phyloP scores from a whole-genome alignment of 2,797 vertebrate species.

The Aplochiton taeniatus region DNA sequence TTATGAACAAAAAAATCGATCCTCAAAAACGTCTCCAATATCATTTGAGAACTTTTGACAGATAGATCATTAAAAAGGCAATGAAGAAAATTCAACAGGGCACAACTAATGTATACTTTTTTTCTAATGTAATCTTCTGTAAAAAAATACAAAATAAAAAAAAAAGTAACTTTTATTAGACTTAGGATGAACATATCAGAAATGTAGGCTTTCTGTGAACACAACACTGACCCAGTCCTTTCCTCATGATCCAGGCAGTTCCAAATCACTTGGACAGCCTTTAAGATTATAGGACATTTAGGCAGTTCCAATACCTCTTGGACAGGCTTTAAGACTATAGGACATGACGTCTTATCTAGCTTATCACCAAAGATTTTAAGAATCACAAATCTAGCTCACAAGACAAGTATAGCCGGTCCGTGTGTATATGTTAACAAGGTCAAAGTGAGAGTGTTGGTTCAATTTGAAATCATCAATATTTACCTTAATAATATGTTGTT shows the following conservation, averaged over 20 bases:
- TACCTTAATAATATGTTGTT: conserved; percentile 66
- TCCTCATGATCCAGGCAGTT: conserved; percentile 26
- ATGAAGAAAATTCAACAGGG: conserved; percentile 27
- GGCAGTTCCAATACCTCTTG: no score
- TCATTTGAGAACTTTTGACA: conserved; percentile 11
- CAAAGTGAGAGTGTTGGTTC: conserved; percentile 42
- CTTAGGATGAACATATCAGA: conserved; percentile 40
- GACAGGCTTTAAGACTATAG: not conserved
- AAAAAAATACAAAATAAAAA: no score
- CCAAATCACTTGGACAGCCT: conserved; percentile 34
- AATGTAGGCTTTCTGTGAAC: conserved; percentile 33
- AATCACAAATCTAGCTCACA: conserved; percentile 32
- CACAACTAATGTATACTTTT: conserved; percentile 44
- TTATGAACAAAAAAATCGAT: no score
- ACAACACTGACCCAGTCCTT: conserved; percentile 33
- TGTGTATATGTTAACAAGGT: conserved; percentile 44
- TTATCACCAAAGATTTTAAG: conserved; percentile 66
- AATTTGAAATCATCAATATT: conserved; percentile 42
- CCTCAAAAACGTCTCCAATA: no score
- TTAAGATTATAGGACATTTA: conserved; percentile 45
- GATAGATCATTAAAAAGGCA: conserved; percentile 36
- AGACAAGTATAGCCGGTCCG: conserved; percentile 21
- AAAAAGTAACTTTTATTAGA: conserved; percentile 27
- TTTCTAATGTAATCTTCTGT: conserved; percentile 24
- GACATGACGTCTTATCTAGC: conserved; percentile 31